Evolutionary conservation across 2,888 invertebrate species (phyloP), one percentile per base, ranked within the genome.

Genomic region (Diarsia mendica): DNA sequence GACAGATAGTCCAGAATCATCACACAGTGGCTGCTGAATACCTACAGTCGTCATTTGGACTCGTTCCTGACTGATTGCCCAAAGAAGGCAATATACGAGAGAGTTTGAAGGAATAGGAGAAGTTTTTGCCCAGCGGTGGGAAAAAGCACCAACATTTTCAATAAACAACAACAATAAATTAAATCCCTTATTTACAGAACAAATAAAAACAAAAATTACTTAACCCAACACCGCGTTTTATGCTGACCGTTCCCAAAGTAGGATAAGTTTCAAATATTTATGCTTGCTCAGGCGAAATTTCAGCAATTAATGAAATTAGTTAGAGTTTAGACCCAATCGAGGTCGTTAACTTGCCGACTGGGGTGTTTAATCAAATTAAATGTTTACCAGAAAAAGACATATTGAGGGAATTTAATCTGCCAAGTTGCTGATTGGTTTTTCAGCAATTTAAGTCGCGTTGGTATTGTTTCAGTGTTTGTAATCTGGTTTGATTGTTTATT

Each of bases 231-330:
- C 67, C 75, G 71, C 74, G 67, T 79, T 86, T 74, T 72, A 69
- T 65, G 85, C 75, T 76, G 84, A 79, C 73, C 75, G 53, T 44
- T 44, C 69, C 73, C 66, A 46, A 76, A 84, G 74, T 76, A 53
- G 80, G 79, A 77, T 83, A 87, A 88, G 82, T 85, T 88, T 78
- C 83, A 84, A 88, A 88, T 87, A 88, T 87, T 88, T 87, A 87
- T 82, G 89, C 82, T 84, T 84, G 86, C 81, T 87, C 84, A 74
- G 72, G 82, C 81, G 18, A 88, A 87, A 87, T 87, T 87, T 85
- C 60, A 74, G 84, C 88, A 84, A 88, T 87, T 87, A 88, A 87
- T 85, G 80, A 77, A 87, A 88, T 87, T 88, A 88, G 84, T 87
- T 88, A 65, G 77, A 76, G 78, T 83, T 87, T 83, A 73, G 70